Percentiles rank a stretch among this genome's conserved stretches.
These are phyloP conservation scores for Triplophysa rosa DNA, from an alignment of 2,113 vertebrate genomes.

Conservation along the genomic window DNA sequence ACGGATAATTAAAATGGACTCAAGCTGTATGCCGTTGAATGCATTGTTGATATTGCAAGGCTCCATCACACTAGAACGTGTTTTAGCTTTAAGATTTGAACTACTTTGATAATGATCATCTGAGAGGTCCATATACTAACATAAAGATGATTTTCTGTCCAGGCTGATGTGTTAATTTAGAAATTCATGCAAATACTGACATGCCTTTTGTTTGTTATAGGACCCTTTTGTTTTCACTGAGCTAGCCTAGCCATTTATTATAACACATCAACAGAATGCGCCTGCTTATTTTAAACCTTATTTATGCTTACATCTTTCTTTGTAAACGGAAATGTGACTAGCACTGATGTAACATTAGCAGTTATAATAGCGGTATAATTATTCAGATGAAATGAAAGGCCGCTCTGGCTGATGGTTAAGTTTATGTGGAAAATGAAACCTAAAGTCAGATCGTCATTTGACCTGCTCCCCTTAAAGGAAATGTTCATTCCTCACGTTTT, in stretches of 20 bases:
- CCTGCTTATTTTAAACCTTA: neutral
- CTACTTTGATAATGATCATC: neutral
- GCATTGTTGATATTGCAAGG: neutral
- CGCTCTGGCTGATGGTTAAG: neutral
- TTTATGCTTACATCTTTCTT: neutral
- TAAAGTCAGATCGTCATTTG: neutral
- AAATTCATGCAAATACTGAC: neutral
- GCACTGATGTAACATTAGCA: neutral
- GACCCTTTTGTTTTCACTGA: neutral
- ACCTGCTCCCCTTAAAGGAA: neutral
- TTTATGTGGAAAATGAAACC: neutral
- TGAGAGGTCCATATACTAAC: neutral
- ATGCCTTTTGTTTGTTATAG: slow-evolving; percentile 4
- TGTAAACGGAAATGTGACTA: neutral
- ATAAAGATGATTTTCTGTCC: neutral
- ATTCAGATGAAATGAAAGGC: neutral
- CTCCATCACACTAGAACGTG: neutral
- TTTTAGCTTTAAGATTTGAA: neutral
- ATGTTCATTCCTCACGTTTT: neutral
- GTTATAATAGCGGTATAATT: neutral
- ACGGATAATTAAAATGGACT: neutral
- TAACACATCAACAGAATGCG: neutral
- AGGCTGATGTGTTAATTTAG: neutral
- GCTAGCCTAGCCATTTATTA: slow-evolving; percentile 22
- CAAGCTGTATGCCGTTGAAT: neutral